Percentiles rank a stretch among this genome's conserved stretches.
These are phyloP conservation scores for Lypha dubia DNA, from an alignment of 2,888 invertebrate genomes.

Conservation along the genomic window DNA sequence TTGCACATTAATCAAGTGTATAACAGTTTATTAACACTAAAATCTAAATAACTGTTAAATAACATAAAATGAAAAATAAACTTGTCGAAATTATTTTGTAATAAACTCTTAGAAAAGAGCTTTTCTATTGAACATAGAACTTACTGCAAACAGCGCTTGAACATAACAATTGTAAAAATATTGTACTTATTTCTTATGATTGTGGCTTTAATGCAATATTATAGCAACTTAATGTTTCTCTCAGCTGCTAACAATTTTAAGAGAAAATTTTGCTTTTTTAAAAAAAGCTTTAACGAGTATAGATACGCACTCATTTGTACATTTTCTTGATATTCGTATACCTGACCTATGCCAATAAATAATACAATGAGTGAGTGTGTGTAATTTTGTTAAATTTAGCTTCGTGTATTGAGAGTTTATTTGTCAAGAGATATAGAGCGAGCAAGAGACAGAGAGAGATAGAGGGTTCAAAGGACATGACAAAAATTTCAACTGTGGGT, in stretches of 20 bases:
- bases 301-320: neutral
- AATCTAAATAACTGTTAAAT: neutral
- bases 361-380: neutral
- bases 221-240: neutral
- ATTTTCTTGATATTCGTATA: neutral
- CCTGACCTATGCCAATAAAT: conserved; percentile 58
- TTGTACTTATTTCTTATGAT: conserved; percentile 4
- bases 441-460: too few species aligned
- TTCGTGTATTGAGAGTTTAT: conserved; percentile 14
- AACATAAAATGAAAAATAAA: neutral
- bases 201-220: neutral
- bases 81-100: conserved; percentile 17
- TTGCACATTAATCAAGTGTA: neutral
- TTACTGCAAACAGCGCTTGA: conserved; percentile 42
- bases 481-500: neutral
- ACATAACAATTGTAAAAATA: conserved; percentile 4
- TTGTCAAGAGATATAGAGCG: neutral
- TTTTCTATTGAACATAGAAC: conserved; percentile 1
- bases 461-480: neutral
- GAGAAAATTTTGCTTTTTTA: conserved; percentile 44
- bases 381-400: neutral
- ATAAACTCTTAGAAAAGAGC: conserved; percentile 15
- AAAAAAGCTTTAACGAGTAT: neutral
- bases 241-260: conserved; percentile 43
- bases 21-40: neutral